A percentile compares a stretch with the other conserved stretches of the same genome.
Conservation (phyloP, 2,113 vertebrate genomes). For the Phaetusa simplex region DNA sequence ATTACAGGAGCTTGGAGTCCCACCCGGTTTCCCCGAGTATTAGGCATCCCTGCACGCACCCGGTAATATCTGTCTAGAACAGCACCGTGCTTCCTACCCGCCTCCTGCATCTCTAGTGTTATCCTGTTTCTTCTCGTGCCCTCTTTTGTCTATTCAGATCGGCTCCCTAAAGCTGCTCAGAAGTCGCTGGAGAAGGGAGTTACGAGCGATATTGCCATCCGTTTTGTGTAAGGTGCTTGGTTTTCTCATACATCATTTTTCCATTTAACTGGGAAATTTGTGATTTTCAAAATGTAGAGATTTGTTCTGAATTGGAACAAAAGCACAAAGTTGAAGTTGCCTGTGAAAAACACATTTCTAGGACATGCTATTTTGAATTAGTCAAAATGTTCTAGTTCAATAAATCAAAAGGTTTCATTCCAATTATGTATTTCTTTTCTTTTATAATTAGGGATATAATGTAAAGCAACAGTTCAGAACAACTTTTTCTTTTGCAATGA, state of each 20-base stretch:
- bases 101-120: not conserved
- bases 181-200: not conserved
- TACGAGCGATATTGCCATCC: accelerated
- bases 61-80: not conserved
- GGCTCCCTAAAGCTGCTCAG: not conserved
- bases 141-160: not conserved
- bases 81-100: not conserved
- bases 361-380: constrained; percentile 34
- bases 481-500: constrained; percentile 29
- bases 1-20: not conserved
- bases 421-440: constrained; percentile 39
- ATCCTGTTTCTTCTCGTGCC: not conserved
- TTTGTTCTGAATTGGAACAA: constrained; percentile 23
- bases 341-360: constrained; percentile 40
- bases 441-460: constrained; percentile 46
- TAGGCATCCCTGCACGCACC: not conserved
- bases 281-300: not conserved
- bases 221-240: not conserved
- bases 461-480: constrained; percentile 36
- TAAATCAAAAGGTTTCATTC: constrained; percentile 55
- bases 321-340: constrained; percentile 13
- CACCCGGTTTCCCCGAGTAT: not conserved
- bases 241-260: not conserved
- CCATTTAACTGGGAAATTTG: not conserved
- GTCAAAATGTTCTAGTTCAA: constrained; percentile 53